Evolutionary conservation across 2,888 invertebrate genomes (phyloP).

Genomic region (Flabesymbios commensalis): DNA sequence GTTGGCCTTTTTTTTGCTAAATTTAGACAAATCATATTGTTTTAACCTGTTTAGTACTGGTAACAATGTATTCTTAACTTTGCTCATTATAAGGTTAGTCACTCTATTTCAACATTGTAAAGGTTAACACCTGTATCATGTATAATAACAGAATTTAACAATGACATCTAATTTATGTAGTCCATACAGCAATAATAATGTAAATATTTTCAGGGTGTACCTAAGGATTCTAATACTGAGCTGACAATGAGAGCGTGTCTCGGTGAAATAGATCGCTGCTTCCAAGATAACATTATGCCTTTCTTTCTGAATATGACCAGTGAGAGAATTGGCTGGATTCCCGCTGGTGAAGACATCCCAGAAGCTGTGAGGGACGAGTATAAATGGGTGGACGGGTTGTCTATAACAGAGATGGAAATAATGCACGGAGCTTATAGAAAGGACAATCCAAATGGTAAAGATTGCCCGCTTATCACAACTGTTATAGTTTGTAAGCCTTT

Average conservation of each 20-base stretch:
- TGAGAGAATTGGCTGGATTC: slow-evolving; percentile 42
- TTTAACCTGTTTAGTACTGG: too few relatives aligned
- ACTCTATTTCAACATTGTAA: too few relatives aligned
- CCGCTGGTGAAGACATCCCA: slow-evolving; percentile 29
- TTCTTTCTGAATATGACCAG: slow-evolving; percentile 39
- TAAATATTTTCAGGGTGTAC: slow-evolving; percentile 14
- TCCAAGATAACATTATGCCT: slow-evolving; percentile 39
- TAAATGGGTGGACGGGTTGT: slow-evolving; percentile 38
- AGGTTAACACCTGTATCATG: too few relatives aligned
- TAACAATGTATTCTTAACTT: too few relatives aligned
- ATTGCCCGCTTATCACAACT: too few relatives aligned
- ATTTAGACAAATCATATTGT: too few relatives aligned
- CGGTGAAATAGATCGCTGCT: slow-evolving; percentile 45
- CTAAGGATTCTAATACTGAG: slow-evolving; percentile 22
- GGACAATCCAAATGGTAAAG: slow-evolving; percentile 41
- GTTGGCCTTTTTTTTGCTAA: too few relatives aligned
- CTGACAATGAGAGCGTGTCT: slow-evolving; percentile 41
- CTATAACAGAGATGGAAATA: slow-evolving; percentile 46
- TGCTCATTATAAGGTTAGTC: too few relatives aligned
- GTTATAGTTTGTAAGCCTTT: too few relatives aligned
- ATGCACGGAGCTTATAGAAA: slow-evolving; percentile 40
- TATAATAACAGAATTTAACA: too few relatives aligned
- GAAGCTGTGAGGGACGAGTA: slow-evolving; percentile 32
- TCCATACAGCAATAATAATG: too few relatives aligned
- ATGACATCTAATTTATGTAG: too few relatives aligned